Evolutionary conservation across 1,140 invertebrate species (phyloP).

Genomic region (Acromyrmex heyeri): DNA sequence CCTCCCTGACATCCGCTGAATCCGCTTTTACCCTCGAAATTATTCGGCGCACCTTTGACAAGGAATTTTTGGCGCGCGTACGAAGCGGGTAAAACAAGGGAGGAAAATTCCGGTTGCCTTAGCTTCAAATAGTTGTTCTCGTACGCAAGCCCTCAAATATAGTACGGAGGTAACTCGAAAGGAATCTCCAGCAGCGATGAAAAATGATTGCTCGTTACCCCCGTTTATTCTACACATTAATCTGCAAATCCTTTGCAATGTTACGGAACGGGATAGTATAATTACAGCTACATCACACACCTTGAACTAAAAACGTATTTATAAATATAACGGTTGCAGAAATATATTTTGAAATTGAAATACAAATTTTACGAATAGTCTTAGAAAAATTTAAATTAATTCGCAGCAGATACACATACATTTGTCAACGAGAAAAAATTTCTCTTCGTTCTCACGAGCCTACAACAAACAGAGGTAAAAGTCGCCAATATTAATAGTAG

Average conservation of each 20-base stretch:
- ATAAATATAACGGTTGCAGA: not conserved
- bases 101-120: constrained; percentile 22
- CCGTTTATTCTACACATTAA: constrained; percentile 38
- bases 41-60: constrained; percentile 74
- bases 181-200: constrained; percentile 41
- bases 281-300: not conserved
- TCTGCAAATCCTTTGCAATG: not conserved
- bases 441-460: not conserved
- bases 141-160: constrained; percentile 50
- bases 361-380: not conserved
- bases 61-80: constrained; percentile 75
- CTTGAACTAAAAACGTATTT: not conserved
- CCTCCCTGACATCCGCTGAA: constrained; percentile 43
- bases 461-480: constrained; percentile 1
- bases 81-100: constrained; percentile 34
- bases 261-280: not conserved
- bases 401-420: not conserved
- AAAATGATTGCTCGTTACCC: constrained; percentile 38
- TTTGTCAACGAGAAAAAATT: not conserved
- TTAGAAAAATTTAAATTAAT: not conserved
- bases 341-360: not conserved
- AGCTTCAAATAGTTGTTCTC: constrained; percentile 32
- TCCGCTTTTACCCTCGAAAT: constrained; percentile 81
- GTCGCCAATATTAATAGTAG: not conserved
- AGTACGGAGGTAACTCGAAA: constrained; percentile 46